Conservation (phyloP, 2,888 invertebrate genomes). For the Aricia artaxerxes region DNA sequence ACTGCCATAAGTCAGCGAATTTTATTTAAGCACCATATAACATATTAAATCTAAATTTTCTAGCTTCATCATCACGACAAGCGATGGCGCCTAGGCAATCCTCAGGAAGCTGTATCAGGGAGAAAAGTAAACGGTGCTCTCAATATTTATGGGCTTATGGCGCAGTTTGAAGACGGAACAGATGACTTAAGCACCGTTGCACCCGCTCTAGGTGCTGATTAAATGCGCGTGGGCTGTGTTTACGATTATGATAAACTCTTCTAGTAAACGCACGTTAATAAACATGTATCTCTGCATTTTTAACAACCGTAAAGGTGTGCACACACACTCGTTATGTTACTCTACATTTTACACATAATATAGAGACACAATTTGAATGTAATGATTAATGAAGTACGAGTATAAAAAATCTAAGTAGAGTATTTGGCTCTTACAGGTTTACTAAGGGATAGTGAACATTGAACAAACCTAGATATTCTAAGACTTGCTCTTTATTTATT, state of each 20-base stretch:
- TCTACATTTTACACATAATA: too few relatives aligned
- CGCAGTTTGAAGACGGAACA: slow-evolving; percentile 12
- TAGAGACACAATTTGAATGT: too few relatives aligned
- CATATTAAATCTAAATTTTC: too few relatives aligned
- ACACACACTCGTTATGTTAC: neutral
- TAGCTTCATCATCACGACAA: neutral
- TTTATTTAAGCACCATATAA: too few relatives aligned
- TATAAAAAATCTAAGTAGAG: too few relatives aligned
- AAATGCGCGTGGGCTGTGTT: slow-evolving; percentile 28
- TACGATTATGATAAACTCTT: slow-evolving; percentile 31
- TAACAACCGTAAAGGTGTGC: slow-evolving; percentile 2
- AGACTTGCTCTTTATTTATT: too few relatives aligned
- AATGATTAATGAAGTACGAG: too few relatives aligned
- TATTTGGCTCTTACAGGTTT: too few relatives aligned
- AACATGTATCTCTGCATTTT: slow-evolving; percentile 27
- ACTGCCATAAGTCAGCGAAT: too few relatives aligned
- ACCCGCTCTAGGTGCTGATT: slow-evolving; percentile 21
- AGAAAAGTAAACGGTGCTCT: neutral
- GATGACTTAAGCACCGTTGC: slow-evolving; percentile 25
- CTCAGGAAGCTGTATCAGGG: neutral
- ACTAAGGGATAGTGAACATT: too few relatives aligned
- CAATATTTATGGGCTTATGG: neutral
- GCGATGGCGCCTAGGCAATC: neutral
- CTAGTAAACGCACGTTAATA: slow-evolving; percentile 12
- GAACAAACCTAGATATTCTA: too few relatives aligned